Base-by-base conservation (phyloP, 2,797 vertebrate species). In the Crypturellus tataupa region DNA sequence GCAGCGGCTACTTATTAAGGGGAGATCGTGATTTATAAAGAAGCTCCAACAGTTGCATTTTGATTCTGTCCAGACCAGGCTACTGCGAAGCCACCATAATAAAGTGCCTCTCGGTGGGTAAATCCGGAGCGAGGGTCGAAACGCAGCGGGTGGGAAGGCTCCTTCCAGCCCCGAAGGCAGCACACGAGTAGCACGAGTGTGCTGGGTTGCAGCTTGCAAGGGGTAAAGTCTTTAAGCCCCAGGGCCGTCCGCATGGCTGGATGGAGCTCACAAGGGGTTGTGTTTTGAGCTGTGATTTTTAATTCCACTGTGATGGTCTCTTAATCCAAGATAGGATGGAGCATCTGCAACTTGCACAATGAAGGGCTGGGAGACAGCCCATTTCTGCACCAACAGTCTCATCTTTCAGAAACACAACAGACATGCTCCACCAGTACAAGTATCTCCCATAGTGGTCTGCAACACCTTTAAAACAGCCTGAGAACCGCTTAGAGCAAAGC, bases 121-220 rank as follows among this genome's bases (percentile, higher is more conserved):
- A 75, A 31, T 8, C 65, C 24, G 35, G 53, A 39, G 10, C 10
- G 49, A 12, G 20, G 8, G 39, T 60, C 40, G 5, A 35, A 27
- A 35, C 49, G 12, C 3, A 21, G 1, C 0, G 2, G 55, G 19
- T 83, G 58, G 29, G 33, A 33, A 29, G 14, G 4, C 29, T 31
- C 31, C 37, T 64, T 68, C 12, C 87, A 35, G 16, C 6, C 33
- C 19, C 0, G 0, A 3, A 31, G 16, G 24, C 1, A 3, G 55
- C 25, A 10, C 14, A 6, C 0, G 0, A 0, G 17, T 27, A 0
- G 0, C 55, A 37, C 0, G 0, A 76, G 49, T 47, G 40, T 31
- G 65, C 37, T 68, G 59, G 23, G 73, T n/a, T 83, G 55, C 70
- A 55, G 60, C 35, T 69, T 75, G 29, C 44, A 8, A 18, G 25